Evolutionary conservation across 2,113 vertebrate species (phyloP), one percentile per base, ranked within the genome.

Genomic region (Heteronetta atricapilla): DNA sequence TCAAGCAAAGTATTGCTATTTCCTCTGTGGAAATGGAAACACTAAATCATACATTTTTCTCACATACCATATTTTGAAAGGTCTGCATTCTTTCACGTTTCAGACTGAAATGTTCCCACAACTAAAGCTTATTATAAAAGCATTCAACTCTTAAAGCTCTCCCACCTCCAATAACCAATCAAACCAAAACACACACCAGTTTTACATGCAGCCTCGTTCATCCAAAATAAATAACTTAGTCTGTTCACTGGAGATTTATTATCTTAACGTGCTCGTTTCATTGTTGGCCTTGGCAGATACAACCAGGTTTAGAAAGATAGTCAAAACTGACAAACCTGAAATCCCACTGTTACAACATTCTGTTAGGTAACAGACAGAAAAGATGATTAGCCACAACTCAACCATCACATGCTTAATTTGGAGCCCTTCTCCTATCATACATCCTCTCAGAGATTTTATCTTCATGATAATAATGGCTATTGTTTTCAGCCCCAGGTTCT

Each of bases 41-140:
- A 90, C 78, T 96, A 95, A 96, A 97, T 96, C 92, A 90, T 68
- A 91, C 69, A 74, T 96, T 96, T 90, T 91, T 93, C 89, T 93
- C 68, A 82, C 89, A 94, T 79, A 95, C 86, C 70, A 9, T 79
- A 76, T 92, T 92, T 83, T 93, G 74, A 94, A 94, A 96, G 81
- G 83, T 83, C 93, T 94, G 93, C 94, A 92, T 96, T 96, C 92
- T 90, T 95, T 72, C 95, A 93, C 6, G 10, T 96, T 93, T 86
- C 91, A 82, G 66, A n/a, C 88, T 91, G 78, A 62, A 93, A 89
- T 13, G 12, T 92, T 97, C 93, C 93, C 96, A 97, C 89, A 90
- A 86, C 73, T 90, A 52, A 93, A 93, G 53, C n/a, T 80, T 79
- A 60, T 74, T 79, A 63, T 48, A 64, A 80, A 80, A 76, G 60